Conservation (phyloP, 2,113 vertebrate genomes). For the Mastomys natalensis region DNA sequence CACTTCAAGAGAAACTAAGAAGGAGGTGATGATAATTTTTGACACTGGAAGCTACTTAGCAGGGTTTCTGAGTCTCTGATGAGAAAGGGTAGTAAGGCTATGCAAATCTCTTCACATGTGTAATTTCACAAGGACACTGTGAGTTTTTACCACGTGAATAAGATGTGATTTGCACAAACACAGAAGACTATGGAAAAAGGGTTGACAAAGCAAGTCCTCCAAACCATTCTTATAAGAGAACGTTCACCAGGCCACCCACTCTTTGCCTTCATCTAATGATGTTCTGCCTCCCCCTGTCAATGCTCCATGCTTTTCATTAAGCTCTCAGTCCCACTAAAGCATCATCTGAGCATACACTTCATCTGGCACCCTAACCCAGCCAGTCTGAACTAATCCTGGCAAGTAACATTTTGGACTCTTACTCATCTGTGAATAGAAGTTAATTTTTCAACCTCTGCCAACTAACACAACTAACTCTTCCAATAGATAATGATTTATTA, state of each 20-base stretch:
- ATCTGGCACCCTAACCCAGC: not conserved
- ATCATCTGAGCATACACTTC: not conserved
- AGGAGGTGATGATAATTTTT: not conserved
- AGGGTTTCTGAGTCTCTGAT: not conserved
- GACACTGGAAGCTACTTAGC: not conserved
- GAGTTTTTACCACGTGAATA: not conserved
- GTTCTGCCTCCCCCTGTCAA: not conserved
- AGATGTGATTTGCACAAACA: not conserved
- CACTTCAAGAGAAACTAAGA: not conserved
- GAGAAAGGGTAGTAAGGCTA: not conserved
- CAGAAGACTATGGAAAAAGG: not conserved
- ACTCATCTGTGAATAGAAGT: not conserved
- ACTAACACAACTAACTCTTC: not conserved
- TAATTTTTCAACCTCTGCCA: not conserved
- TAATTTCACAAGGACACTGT: not conserved
- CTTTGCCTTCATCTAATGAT: not conserved
- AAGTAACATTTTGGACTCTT: not conserved
- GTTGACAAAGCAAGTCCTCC: not conserved
- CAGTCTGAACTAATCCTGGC: not conserved
- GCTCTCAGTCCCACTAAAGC: not conserved
- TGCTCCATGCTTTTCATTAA: not conserved
- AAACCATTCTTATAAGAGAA: constrained; percentile 31
- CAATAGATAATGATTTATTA: not conserved
- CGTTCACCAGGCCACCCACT: not conserved
- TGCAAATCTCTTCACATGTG: not conserved